Evolutionary conservation across 2,888 invertebrate species (phyloP).

Genomic region (Perizoma affinitatum): DNA sequence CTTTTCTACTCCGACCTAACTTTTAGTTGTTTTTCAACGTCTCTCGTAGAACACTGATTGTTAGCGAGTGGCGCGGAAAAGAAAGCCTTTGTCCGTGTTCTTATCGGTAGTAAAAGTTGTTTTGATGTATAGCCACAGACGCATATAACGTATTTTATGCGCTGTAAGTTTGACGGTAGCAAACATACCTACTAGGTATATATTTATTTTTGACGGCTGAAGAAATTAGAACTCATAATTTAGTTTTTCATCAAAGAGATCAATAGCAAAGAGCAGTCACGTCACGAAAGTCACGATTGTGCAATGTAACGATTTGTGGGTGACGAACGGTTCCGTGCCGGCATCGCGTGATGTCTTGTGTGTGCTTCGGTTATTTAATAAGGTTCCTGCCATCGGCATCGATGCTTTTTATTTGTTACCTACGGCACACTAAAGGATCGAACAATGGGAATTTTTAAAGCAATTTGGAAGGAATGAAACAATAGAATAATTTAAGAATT

Average conservation of each 20-base stretch:
- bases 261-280: slow-evolving; percentile 45
- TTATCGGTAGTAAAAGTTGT: slow-evolving; percentile 28
- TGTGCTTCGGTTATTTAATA: slow-evolving; percentile 59
- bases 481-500: slow-evolving; percentile 70
- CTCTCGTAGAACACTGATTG: slow-evolving; percentile 51
- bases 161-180: slow-evolving; percentile 1
- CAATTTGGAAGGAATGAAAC: slow-evolving; percentile 49
- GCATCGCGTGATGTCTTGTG: slow-evolving; percentile 65
- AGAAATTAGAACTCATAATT: neutral
- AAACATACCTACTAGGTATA: too few relatives aligned
- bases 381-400: slow-evolving; percentile 51
- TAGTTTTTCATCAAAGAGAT: slow-evolving; percentile 33
- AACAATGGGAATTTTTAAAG: slow-evolving; percentile 38
- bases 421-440: slow-evolving; percentile 36
- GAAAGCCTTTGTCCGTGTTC: slow-evolving; percentile 39
- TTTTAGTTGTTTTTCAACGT: slow-evolving; percentile 64
- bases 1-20: slow-evolving; percentile 62
- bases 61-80: slow-evolving; percentile 44
- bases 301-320: too few relatives aligned
- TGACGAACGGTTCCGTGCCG: slow-evolving; percentile 47
- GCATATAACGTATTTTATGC: slow-evolving; percentile 1
- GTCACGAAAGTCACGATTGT: slow-evolving; percentile 44
- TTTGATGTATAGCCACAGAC: slow-evolving; percentile 23
- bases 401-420: slow-evolving; percentile 42
- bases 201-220: slow-evolving; percentile 29